Evolutionary conservation across 2,113 vertebrate species (phyloP), one percentile per base, ranked within the genome.

Genomic region (Psittacula cyanocephala): DNA sequence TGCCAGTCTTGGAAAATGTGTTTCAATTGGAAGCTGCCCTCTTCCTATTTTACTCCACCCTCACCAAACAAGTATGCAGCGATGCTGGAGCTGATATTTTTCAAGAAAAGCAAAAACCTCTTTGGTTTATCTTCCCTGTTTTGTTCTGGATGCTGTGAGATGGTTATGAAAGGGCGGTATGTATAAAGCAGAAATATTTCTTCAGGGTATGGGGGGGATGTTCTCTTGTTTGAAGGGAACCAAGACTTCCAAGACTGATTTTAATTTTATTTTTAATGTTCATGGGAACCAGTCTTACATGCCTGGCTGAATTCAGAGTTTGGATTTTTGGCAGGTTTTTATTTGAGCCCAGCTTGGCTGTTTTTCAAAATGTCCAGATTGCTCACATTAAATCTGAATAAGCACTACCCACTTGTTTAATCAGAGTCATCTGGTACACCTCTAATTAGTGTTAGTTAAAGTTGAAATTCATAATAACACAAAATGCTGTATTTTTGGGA

Each of bases 251-350:
- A 94, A 96, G 55, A n/a, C 92, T 97, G 96, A 96, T 97, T 98
- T 98, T 97, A 96, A 96, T 96, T 98, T 97, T 98, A 97, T 93
- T 97, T 97, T 97, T 94, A 97, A 89, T 95, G 95, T 98, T 97
- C 96, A 96, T 97, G 96, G 95, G 96, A 97, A 97, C 95, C 96
- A 96, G 94, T 94, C 86, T 96, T 93, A 74, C 96, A 97, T 49
- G 86, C 95, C 95, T 97, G 96, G 67, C 81, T 98, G 96, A 97
- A 97, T 93, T 97, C 92, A 89, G 96, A 93, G 75, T 97, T 97
- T 89, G 91, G 81, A 93, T 96, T 97, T 97, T 97, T 98, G 96
- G 96, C 94, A 98, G 96, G 85, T 98, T 97, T 98, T 97, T 97
- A 96, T 98, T 97, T 98, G 94, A 46, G 60, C 95, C 95, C 91